Evolutionary conservation across 2,888 invertebrate genomes (phyloP), one percentile per base, ranked within the genome.

Genomic region (Mayetiola destructor): DNA sequence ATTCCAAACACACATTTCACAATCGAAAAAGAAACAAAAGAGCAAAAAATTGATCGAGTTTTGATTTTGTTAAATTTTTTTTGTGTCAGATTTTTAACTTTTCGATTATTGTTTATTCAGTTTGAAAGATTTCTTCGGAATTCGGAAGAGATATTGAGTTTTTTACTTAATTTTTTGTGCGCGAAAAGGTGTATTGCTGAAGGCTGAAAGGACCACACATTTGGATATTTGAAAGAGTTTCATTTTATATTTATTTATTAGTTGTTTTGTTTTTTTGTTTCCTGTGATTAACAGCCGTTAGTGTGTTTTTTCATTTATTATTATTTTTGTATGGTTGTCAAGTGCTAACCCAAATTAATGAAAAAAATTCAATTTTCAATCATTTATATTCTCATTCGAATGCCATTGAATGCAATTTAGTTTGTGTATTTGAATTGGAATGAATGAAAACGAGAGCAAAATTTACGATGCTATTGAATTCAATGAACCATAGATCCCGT

Each of bases 401-500:
- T n/a, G n/a, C n/a, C n/a, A n/a, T n/a, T n/a, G n/a, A n/a, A n/a
- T n/a, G n/a, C n/a, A n/a, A n/a, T n/a, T n/a, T n/a, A n/a, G 4
- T 18, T 8, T 40, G 4, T 40, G 20, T 18, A 3, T 8, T 40
- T 40, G 3, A 18, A 23, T 42, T 2, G 2, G 23, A 23, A 42
- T 42, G 39, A 9, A 9, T 37, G n/a, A 6, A 37, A 37, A n/a
- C 9, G 8, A 3, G 39, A 20, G 39, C 39, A 40, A 40, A 40
- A 37, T 37, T 14, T n/a, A 12, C 18, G 16, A 20, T 20, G 20
- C 6, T 40, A 37, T 27, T 27, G 48, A 48, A 48, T 48, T 48
- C 48, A 48, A 27, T 48, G 48, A 48, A 48, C 27, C 48, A 48
- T 48, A 27, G 27, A 48, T 48, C 48, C 48, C 48, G 27, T 27